Percentiles rank a stretch among this genome's conserved stretches.
Conservation (phyloP, 92 coral and sea anemone genomes). For the Zoanthus solanderi region DNA sequence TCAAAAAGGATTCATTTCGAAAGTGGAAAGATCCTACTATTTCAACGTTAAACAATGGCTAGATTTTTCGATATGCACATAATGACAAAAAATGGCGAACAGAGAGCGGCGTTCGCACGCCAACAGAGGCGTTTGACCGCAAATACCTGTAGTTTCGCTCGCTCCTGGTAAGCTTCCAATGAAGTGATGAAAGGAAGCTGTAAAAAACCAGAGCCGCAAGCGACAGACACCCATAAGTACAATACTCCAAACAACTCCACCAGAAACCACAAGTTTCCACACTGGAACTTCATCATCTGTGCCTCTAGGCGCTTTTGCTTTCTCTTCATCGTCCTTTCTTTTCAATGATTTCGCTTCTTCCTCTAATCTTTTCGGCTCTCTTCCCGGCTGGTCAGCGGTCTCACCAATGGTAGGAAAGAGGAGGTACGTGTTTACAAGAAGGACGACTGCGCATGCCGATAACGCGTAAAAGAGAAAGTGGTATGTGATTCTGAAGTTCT, state of each 20-base stretch:
- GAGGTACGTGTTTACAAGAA: conserved; percentile 34
- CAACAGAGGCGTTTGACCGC: neutral
- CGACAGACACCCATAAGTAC: conserved; percentile 48
- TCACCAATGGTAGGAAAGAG: conserved; percentile 23
- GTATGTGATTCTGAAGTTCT: conserved; percentile 44
- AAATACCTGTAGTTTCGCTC: conserved; percentile 44
- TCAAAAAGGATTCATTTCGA: neutral
- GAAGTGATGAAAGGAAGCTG: conserved; percentile 46
- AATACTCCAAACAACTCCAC: conserved; percentile 50
- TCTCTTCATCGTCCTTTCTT: neutral
- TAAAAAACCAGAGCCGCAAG: conserved; percentile 49
- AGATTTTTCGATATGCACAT: neutral
- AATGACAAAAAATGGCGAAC: neutral
- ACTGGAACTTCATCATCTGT: conserved; percentile 20
- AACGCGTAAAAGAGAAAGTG: conserved; percentile 47
- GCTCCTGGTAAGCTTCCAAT: conserved; percentile 45
- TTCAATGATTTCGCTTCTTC: conserved; percentile 8
- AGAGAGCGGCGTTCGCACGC: neutral
- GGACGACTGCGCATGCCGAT: conserved; percentile 42
- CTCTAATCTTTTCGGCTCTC: neutral
- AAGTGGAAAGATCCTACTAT: neutral
- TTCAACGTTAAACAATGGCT: neutral
- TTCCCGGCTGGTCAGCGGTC: neutral
- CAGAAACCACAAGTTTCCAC: conserved; percentile 44
- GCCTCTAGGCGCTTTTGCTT: neutral